Evolutionary conservation across 2,888 invertebrate genomes (phyloP).

Genomic region (Suillia variegata): DNA sequence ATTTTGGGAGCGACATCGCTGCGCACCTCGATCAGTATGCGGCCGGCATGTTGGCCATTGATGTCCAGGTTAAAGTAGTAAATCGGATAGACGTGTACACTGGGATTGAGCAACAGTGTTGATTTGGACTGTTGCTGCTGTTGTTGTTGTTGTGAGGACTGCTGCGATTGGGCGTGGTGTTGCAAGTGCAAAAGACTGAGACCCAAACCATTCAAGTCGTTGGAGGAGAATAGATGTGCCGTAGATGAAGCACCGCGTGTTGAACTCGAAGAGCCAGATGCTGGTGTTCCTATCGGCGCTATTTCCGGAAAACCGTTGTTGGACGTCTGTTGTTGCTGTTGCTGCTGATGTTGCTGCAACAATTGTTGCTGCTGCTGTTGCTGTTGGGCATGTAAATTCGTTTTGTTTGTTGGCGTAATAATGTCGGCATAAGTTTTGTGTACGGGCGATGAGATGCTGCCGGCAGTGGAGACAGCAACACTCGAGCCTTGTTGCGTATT

Average conservation of each 20-base stretch:
- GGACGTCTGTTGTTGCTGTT: slow-evolving; percentile 15
- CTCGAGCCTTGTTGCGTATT: slow-evolving; percentile 9
- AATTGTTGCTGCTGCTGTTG: slow-evolving; percentile 29
- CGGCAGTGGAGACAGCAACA: too few species aligned
- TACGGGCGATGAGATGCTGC: too few species aligned
- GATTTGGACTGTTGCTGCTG: slow-evolving; percentile 21
- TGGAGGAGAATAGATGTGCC: slow-evolving; percentile 27
- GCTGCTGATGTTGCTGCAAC: slow-evolving; percentile 19
- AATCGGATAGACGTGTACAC: slow-evolving; percentile 68
- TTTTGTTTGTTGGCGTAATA: slow-evolving; percentile 34
- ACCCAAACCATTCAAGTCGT: slow-evolving; percentile 33
- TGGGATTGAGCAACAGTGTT: slow-evolving; percentile 64
- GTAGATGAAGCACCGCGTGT: slow-evolving; percentile 15
- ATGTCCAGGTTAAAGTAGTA: slow-evolving; percentile 80
- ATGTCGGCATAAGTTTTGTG: slow-evolving; percentile 50
- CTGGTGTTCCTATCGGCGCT: slow-evolving; percentile 29
- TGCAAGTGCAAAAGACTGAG: slow-evolving; percentile 30
- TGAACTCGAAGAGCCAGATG: slow-evolving; percentile 18
- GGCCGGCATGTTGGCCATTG: slow-evolving; percentile 71
- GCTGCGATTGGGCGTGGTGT: slow-evolving; percentile 13
- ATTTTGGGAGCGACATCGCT: slow-evolving; percentile 81
- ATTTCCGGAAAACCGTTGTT: slow-evolving; percentile 20
- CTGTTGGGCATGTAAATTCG: slow-evolving; percentile 39
- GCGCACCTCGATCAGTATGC: slow-evolving; percentile 77
- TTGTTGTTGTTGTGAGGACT: slow-evolving; percentile 21